phyloP scores from a whole-genome alignment of 2,888 invertebrate genomes.

The Julus scandinavius region DNA sequence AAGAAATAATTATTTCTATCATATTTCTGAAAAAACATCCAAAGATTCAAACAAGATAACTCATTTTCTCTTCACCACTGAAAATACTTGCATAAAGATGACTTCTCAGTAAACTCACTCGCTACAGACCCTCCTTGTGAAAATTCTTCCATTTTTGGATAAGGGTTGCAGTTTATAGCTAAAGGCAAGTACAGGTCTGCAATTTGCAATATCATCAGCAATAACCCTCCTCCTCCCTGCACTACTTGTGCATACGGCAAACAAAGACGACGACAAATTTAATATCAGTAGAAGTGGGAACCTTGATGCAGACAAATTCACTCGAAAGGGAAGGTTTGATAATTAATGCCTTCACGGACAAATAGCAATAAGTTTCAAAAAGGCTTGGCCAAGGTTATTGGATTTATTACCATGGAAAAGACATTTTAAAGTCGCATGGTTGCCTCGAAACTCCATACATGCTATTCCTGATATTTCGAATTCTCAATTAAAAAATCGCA shows the following conservation, averaged over 20 bases:
- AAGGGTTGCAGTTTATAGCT: neutral
- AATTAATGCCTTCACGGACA: neutral
- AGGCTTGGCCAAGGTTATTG: neutral
- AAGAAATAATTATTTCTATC: too few relatives aligned
- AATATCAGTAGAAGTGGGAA: conserved; percentile 19
- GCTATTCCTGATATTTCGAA: too few relatives aligned
- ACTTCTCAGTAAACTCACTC: too few relatives aligned
- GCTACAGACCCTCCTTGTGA: neutral
- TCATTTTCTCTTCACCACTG: too few relatives aligned
- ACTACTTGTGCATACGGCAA: neutral
- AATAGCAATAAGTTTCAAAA: neutral
- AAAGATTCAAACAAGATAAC: too few relatives aligned
- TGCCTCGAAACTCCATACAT: neutral
- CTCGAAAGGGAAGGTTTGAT: neutral
- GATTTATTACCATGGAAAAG: neutral
- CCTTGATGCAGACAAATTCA: neutral
- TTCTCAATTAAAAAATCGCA: too few relatives aligned
- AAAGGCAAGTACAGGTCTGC: neutral
- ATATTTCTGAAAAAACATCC: too few relatives aligned
- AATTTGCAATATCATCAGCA: neutral
- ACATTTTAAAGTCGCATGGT: neutral
- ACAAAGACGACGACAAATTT: neutral
- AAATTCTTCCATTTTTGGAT: neutral
- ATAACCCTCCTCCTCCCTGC: neutral
- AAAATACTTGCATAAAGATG: too few relatives aligned